Evolutionary conservation across 2,113 vertebrate species (phyloP), one percentile per base, ranked within the genome.

Genomic region (Taurulus bubalis): DNA sequence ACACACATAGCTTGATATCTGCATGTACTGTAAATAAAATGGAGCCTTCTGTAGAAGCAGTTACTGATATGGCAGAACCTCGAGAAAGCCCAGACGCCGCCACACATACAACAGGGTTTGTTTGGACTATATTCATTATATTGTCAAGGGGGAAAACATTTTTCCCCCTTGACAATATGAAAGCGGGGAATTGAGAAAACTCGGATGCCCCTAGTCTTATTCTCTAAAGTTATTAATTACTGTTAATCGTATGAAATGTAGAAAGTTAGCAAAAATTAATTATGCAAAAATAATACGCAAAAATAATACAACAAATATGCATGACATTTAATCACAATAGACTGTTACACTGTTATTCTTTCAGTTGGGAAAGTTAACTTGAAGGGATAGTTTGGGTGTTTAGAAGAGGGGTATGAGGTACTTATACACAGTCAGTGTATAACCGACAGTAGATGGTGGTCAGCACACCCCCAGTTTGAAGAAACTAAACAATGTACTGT

Each of bases 251-350:
- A 42, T 42, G 40, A 42, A 42, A 42, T 42, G 40, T 42, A 42
- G 40, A 42, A 42, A 42, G 30, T 32, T 32, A 32, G 30, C 30
- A 32, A 32, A 32, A 32, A 32, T 32, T 2, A 32, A 32, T 32
- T 32, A 32, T 32, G 30, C 30, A 32, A 32, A 3, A 32, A 32
- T 4, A 32, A 32, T 4, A 32, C 30, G 30, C 30, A 4, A 32
- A n/a, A 32, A 32, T 32, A 32, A 32, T 3, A 32, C 30, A 32
- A 32, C 59, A 75, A 58, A 69, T 34, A 75, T 18, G 20, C 26
- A 34, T 62, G 42, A 16, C 63, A 83, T 80, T 74, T 79, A 36
- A 73, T 58, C 68, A 77, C 45, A 59, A 68, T 0, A 32, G 20
- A 60, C 42, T 36, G 56, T 56, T n/a, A 49, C 53, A 14, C 40